These are phyloP conservation scores for Eulemur rufifrons DNA, from an alignment of 2,113 vertebrate genomes.

Conservation along the genomic window DNA sequence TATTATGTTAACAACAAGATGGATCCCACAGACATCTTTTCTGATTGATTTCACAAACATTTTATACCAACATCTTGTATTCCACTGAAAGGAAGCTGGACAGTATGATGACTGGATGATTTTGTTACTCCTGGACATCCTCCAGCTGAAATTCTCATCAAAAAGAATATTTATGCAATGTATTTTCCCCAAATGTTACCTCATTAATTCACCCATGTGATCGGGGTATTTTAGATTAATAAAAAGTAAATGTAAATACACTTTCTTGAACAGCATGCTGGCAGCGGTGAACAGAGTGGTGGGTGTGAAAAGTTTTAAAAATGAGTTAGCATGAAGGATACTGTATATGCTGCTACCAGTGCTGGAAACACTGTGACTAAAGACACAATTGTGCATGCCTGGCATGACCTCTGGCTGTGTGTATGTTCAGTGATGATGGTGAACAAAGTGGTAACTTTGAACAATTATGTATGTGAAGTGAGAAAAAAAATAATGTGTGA, in stretches of 20 bases:
- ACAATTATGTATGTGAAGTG: not conserved
- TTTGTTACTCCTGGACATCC: not conserved
- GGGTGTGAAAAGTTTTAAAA: not conserved
- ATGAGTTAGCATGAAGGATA: not conserved
- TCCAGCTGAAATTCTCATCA: not conserved
- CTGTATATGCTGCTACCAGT: not conserved
- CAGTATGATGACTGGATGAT: not conserved
- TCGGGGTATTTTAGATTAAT: not conserved
- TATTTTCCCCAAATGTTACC: not conserved
- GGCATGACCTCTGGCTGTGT: not conserved
- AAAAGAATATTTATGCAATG: not conserved
- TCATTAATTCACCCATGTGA: not conserved
- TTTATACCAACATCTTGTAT: not conserved
- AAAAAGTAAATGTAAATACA: not conserved
- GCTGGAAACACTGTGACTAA: not conserved
- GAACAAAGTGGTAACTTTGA: not conserved
- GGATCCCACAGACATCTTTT: not conserved
- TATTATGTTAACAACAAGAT: not conserved
- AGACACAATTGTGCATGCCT: not conserved
- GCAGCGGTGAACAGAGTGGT: not conserved
- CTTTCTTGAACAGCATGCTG: not conserved
- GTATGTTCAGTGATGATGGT: not conserved
- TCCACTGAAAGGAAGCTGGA: not conserved
- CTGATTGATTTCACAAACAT: not conserved
- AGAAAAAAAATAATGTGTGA: not conserved